Percentiles rank a stretch among this genome's conserved stretches.
Evolutionary conservation across 2,888 invertebrate genomes (phyloP).

Genomic region (Keiferia lycopersicella): DNA sequence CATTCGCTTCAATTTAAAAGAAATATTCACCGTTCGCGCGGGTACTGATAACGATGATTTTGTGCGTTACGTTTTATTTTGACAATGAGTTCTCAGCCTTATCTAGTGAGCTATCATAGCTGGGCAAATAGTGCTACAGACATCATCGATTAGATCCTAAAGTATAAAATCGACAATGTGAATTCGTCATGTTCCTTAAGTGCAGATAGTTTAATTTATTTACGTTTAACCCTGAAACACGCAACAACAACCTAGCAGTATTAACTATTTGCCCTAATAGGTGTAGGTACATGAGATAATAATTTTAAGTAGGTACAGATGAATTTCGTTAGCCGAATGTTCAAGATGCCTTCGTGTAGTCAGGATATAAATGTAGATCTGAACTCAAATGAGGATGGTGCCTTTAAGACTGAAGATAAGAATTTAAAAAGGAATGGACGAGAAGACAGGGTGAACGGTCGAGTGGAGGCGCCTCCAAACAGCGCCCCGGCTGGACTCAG

Average conservation of each 20-base stretch:
- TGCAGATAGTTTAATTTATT: conserved; percentile 50
- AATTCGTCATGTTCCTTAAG: conserved; percentile 50
- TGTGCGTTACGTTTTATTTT: conserved; percentile 49
- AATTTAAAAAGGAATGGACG: conserved; percentile 51
- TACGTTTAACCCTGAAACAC: conserved; percentile 30
- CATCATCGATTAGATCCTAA: conserved; percentile 54
- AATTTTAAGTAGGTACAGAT: conserved; percentile 32
- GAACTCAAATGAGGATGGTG: conserved; percentile 62
- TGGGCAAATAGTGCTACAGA: conserved; percentile 45
- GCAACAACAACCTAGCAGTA: conserved; percentile 29
- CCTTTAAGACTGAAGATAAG: conserved; percentile 53
- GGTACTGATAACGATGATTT: conserved; percentile 59
- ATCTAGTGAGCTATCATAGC: conserved; percentile 55
- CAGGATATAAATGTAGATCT: conserved; percentile 71
- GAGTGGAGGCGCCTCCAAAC: conserved; percentile 45
- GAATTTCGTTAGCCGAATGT: conserved; percentile 44
- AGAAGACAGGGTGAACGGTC: conserved; percentile 48
- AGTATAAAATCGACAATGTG: conserved; percentile 52
- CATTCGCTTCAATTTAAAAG: conserved; percentile 56
- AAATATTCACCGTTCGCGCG: conserved; percentile 58
- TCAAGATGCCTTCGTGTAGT: conserved; percentile 70
- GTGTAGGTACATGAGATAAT: conserved; percentile 17
- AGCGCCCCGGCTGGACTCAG: conserved; percentile 56
- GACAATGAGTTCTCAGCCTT: conserved; percentile 42
- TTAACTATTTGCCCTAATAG: conserved; percentile 25